Percentiles rank a stretch among this genome's conserved stretches.
phyloP scores from a whole-genome alignment of 2,797 vertebrate genomes.

The Paedocypris micromegethes region DNA sequence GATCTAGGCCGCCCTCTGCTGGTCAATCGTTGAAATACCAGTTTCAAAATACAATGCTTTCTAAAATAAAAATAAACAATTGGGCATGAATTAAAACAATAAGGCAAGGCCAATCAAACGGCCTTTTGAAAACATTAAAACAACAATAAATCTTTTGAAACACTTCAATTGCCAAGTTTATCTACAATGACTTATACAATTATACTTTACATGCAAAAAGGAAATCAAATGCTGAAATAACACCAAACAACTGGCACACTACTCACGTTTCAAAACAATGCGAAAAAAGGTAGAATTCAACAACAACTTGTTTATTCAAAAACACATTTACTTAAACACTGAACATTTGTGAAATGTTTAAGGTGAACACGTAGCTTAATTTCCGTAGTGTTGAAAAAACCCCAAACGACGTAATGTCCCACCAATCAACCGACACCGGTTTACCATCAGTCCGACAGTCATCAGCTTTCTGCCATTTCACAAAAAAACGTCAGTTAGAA shows the following conservation, averaged over 20 bases:
- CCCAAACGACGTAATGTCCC: not conserved
- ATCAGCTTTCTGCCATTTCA: not conserved
- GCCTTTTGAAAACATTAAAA: too few species aligned
- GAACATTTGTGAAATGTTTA: conserved; percentile 39
- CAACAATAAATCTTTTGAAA: too few species aligned
- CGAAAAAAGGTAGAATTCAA: not conserved
- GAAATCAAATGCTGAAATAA: too few species aligned
- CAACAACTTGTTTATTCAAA: conserved; percentile 40
- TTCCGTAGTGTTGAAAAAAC: conserved; percentile 15
- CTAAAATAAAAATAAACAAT: too few species aligned
- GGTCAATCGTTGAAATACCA: not conserved
- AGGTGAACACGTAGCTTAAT: conserved; percentile 29
- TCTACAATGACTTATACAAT: too few species aligned
- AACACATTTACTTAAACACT: conserved; percentile 33
- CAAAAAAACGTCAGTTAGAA: not conserved
- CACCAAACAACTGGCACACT: not conserved
- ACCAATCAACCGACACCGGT: too few species aligned
- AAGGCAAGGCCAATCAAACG: too few species aligned
- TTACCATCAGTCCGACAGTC: too few species aligned
- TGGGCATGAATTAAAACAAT: too few species aligned
- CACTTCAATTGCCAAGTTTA: too few species aligned
- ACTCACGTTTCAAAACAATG: not conserved
- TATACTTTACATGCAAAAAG: too few species aligned
- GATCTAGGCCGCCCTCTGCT: not conserved
- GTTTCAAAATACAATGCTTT: too few species aligned